Conservation (phyloP, 2,113 vertebrate species). For the Ophthalmolycus amberensis region DNA sequence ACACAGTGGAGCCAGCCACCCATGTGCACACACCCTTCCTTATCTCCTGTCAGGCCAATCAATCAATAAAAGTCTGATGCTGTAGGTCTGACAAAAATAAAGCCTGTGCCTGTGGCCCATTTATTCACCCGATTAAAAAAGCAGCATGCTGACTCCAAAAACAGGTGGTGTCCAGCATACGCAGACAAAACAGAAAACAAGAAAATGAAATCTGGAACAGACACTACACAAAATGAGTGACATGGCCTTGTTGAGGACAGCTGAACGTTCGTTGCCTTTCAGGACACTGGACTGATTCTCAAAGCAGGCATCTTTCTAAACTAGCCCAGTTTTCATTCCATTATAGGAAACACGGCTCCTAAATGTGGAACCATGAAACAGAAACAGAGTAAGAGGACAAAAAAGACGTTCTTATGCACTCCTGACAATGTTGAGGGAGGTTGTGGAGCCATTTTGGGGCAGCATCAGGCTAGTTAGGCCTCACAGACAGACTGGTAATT, state of each 20-base stretch:
- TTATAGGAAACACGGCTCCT: conserved; percentile 46
- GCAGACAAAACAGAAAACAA: conserved; percentile 48
- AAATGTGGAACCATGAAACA: conserved; percentile 51
- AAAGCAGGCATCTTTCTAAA: conserved; percentile 43
- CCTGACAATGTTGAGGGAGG: conserved; percentile 26
- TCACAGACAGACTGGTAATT: conserved; percentile 30
- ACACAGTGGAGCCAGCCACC: conserved; percentile 7
- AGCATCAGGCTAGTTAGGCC: conserved; percentile 36
- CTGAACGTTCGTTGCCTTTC: conserved; percentile 28
- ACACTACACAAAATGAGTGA: conserved; percentile 24
- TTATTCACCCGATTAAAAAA: conserved; percentile 71
- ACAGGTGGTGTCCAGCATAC: conserved; percentile 70
- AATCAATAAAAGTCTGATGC: conserved; percentile 27
- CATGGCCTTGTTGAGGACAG: conserved; percentile 51
- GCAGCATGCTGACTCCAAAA: conserved; percentile 64
- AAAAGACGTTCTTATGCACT: conserved; percentile 40
- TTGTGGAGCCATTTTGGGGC: conserved; percentile 50
- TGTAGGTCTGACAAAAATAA: conserved; percentile 34
- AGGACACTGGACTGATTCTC: conserved; percentile 44
- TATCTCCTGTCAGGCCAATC: conserved; percentile 26
- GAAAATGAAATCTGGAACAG: conserved; percentile 61
- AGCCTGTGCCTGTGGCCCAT: conserved; percentile 41
- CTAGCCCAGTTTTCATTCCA: conserved; percentile 37
- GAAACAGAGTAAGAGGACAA: conserved; percentile 34
- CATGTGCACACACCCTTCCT: conserved; percentile 19